These are phyloP conservation scores for Sinohyriopsis cumingii DNA, from an alignment of 2,888 invertebrate genomes.

Conservation along the genomic window DNA sequence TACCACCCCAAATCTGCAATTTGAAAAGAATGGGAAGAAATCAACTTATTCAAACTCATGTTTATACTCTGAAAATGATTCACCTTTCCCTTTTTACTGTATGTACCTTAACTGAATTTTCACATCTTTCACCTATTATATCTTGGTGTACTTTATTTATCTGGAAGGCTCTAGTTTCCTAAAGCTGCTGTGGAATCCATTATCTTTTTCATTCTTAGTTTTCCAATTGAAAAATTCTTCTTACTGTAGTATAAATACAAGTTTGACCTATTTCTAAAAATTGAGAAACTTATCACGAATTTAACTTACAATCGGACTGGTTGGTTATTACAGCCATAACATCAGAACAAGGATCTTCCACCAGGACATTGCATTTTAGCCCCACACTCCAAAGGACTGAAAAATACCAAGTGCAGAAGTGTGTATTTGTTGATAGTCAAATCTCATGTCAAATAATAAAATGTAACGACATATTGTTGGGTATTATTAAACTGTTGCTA, in stretches of 20 bases:
- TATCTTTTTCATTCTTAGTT: not conserved
- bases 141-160: no score
- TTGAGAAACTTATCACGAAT: not conserved
- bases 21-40: no score
- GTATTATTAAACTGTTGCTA: no score
- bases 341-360: conserved; percentile 78
- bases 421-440: conserved; percentile 1
- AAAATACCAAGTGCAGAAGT: conserved; percentile 74
- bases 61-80: no score
- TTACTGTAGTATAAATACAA: not conserved
- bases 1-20: no score
- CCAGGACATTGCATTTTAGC: conserved; percentile 73
- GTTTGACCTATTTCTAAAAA: not conserved
- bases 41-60: no score
- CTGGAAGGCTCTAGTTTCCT: no score
- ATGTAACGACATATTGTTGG: no score
- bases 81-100: no score
- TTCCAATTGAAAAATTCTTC: not conserved
- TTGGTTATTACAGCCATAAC: conserved; percentile 81
- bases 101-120: no score
- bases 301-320: conserved; percentile 78
- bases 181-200: not conserved
- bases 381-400: conserved; percentile 81
- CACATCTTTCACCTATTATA: no score
- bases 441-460: not conserved